These are phyloP conservation scores for Epinephelus awoara DNA, from an alignment of 2,797 vertebrate species.

Conservation along the genomic window DNA sequence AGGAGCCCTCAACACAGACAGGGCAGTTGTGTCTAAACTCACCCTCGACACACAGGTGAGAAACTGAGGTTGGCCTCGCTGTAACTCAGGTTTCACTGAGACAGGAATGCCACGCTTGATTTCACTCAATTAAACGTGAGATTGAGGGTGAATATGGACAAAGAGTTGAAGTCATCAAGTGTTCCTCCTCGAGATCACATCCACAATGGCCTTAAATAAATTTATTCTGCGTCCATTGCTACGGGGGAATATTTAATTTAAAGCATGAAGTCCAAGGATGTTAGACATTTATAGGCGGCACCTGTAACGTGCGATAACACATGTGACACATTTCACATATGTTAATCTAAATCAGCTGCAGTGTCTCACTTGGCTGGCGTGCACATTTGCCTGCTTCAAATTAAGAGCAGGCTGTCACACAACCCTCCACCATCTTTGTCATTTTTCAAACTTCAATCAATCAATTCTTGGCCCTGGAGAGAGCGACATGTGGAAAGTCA, in stretches of 20 bases:
- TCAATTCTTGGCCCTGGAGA: constrained; percentile 25
- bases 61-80: constrained; percentile 6
- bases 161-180: constrained; percentile 3
- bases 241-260: background rate
- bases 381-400: constrained; percentile 45
- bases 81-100: constrained; percentile 49
- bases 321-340: constrained; percentile 4
- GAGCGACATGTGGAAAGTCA: constrained; percentile 32
- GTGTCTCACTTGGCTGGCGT: constrained; percentile 8
- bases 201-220: background rate
- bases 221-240: background rate
- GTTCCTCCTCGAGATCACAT: background rate
- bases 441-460: constrained; percentile 45
- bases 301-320: background rate
- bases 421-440: constrained; percentile 19
- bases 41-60: constrained; percentile 45
- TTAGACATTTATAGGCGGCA: background rate
- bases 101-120: constrained; percentile 46
- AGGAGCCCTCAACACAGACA: constrained; percentile 25
- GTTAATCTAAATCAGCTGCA: constrained; percentile 29
- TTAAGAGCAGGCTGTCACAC: constrained; percentile 27
- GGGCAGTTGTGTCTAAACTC: constrained; percentile 13
- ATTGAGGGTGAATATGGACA: constrained; percentile 24
- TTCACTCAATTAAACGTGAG: constrained; percentile 60
- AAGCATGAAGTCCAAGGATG: background rate